These are phyloP conservation scores for Caenorhabditis drosophilae DNA, from an alignment of 2,888 invertebrate genomes.

Conservation along the genomic window DNA sequence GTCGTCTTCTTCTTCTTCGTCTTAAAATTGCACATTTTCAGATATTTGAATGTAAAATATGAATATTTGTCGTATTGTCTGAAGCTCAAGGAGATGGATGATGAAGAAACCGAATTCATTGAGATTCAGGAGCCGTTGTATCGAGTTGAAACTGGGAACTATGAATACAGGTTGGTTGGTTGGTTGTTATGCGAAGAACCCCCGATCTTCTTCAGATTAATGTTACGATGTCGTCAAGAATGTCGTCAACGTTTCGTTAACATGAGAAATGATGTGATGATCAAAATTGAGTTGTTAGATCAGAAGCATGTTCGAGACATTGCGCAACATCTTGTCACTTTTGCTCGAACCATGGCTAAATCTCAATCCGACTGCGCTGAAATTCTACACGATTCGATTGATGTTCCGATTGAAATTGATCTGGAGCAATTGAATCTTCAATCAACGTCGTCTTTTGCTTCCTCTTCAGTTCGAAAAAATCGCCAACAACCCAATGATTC, in stretches of 20 bases:
- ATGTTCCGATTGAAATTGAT: conserved; percentile 52
- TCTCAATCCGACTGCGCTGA: conserved; percentile 76
- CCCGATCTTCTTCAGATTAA: conserved; percentile 76
- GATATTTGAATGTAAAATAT: conserved; percentile 96
- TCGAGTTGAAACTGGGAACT: conserved; percentile 97
- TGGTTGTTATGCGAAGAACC: not conserved
- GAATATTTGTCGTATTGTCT: conserved; percentile 98
- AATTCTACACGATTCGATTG: conserved; percentile 39
- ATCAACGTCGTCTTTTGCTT: not conserved
- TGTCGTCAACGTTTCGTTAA: conserved; percentile 81
- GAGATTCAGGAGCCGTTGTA: conserved; percentile 89
- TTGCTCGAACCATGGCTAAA: conserved; percentile 83
- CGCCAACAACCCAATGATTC: no score
- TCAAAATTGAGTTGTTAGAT: conserved; percentile 94
- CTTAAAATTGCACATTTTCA: conserved; percentile 3
- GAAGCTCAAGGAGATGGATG: conserved; percentile 99
- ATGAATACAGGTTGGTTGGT: conserved; percentile 82
- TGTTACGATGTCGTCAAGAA: conserved; percentile 92
- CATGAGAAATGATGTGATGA: conserved; percentile 82
- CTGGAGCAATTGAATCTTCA: conserved; percentile 38
- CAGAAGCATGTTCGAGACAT: conserved; percentile 96
- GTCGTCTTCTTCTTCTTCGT: no score
- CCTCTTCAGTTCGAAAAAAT: no score
- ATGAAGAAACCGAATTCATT: conserved; percentile 76
- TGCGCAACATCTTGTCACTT: conserved; percentile 78